phyloP scores from a whole-genome alignment of 1,140 invertebrate genomes.

The Ips nitidus region DNA sequence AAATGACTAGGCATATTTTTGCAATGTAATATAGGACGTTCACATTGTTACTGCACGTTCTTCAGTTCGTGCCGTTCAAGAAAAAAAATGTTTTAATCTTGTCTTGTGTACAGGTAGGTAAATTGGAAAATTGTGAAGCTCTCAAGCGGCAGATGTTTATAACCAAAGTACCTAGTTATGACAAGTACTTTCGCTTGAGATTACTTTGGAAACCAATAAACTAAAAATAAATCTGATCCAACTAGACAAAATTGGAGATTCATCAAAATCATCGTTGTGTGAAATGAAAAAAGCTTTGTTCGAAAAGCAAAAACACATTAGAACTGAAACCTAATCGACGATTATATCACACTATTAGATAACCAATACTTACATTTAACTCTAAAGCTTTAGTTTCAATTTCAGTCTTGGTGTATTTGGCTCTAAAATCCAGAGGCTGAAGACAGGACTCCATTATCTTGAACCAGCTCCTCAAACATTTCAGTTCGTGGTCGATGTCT shows the following conservation, averaged over 20 bases:
- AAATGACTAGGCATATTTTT: slow-evolving; percentile 23
- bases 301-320: too few relatives aligned
- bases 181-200: too few relatives aligned
- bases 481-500: slow-evolving; percentile 73
- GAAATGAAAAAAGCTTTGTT: slow-evolving; percentile 25
- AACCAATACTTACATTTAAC: slow-evolving; percentile 63
- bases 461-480: slow-evolving; percentile 69
- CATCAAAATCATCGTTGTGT: slow-evolving; percentile 16
- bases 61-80: neutral
- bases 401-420: slow-evolving; percentile 64
- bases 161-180: too few relatives aligned
- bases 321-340: too few relatives aligned
- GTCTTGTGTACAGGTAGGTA: neutral
- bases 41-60: neutral
- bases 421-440: slow-evolving; percentile 63
- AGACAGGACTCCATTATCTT: slow-evolving; percentile 67
- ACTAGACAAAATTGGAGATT: neutral
- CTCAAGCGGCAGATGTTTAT: too few relatives aligned
- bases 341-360: too few relatives aligned
- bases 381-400: slow-evolving; percentile 68
- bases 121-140: too few relatives aligned
- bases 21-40: slow-evolving; percentile 4
- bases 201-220: too few relatives aligned
- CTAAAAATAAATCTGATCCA: slow-evolving; percentile 1
- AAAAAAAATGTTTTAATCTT: neutral